Evolutionary conservation across 1,140 invertebrate species (phyloP).

Genomic region (Riptortus pedestris): DNA sequence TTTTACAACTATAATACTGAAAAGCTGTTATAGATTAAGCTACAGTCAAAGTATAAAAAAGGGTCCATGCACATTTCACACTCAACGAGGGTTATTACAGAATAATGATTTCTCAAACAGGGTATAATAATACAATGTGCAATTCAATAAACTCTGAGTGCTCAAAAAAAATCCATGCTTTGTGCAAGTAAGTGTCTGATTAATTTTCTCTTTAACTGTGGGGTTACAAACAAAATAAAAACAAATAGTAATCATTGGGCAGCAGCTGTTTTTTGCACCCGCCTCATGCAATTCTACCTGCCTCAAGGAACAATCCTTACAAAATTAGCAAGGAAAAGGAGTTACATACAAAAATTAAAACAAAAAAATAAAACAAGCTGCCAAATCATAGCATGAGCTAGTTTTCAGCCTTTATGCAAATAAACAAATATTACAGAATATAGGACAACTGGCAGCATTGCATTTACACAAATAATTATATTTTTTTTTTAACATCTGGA

Average conservation of each 20-base stretch:
- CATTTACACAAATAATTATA: conserved; percentile 1
- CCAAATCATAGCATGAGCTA: conserved; percentile 16
- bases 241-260: too few relatives aligned
- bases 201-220: too few relatives aligned
- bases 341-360: neutral
- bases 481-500: neutral
- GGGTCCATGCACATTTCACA: conserved; percentile 8
- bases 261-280: too few relatives aligned
- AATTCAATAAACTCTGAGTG: conserved; percentile 20
- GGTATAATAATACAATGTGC: conserved; percentile 21
- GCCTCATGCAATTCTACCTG: conserved; percentile 14
- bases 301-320: neutral
- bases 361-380: conserved; percentile 9
- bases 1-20: neutral
- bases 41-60: conserved; percentile 19
- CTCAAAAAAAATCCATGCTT: conserved; percentile 10
- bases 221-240: too few relatives aligned
- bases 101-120: conserved; percentile 1
- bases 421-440: neutral
- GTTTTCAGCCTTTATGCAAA: neutral
- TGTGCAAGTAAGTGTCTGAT: neutral
- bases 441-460: conserved; percentile 12
- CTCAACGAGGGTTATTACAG: conserved; percentile 3
- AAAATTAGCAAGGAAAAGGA: neutral
- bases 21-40: neutral